These are phyloP conservation scores for Colaptes auratus DNA, from an alignment of 2,113 vertebrate species.

Conservation along the genomic window DNA sequence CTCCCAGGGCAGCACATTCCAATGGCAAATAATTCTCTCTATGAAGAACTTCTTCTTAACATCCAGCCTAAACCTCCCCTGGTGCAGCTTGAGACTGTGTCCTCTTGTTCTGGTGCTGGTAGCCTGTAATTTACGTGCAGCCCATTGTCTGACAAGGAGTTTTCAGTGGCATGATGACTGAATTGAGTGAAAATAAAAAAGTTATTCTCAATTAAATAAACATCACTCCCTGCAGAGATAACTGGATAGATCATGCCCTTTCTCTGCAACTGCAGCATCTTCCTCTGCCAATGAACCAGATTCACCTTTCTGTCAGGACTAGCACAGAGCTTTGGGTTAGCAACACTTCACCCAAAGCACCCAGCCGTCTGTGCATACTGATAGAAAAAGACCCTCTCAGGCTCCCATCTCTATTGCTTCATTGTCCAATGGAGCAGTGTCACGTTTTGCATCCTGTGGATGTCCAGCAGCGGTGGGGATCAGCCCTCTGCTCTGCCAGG, in stretches of 20 bases:
- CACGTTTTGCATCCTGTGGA: rapidly evolving
- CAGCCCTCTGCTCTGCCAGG: not conserved
- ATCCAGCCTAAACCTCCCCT: too few species aligned
- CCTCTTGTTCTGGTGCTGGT: too few species aligned
- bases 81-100: too few species aligned
- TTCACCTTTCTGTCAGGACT: not conserved
- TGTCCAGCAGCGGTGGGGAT: rapidly evolving
- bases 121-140: not conserved
- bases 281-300: not conserved
- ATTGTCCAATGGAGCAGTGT: rapidly evolving
- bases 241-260: not conserved
- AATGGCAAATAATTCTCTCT: too few species aligned
- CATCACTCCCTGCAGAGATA: not conserved
- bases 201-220: not conserved
- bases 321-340: not conserved
- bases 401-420: not conserved
- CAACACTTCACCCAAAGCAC: not conserved
- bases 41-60: too few species aligned
- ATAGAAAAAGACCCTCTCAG: not conserved
- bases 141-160: not conserved
- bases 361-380: too few species aligned
- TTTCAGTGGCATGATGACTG: not conserved
- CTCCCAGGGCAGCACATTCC: too few species aligned
- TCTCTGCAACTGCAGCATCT: not conserved
- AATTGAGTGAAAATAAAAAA: not conserved